phyloP scores from a whole-genome alignment of 1,140 invertebrate species.

The Trichonephila clavipes region DNA sequence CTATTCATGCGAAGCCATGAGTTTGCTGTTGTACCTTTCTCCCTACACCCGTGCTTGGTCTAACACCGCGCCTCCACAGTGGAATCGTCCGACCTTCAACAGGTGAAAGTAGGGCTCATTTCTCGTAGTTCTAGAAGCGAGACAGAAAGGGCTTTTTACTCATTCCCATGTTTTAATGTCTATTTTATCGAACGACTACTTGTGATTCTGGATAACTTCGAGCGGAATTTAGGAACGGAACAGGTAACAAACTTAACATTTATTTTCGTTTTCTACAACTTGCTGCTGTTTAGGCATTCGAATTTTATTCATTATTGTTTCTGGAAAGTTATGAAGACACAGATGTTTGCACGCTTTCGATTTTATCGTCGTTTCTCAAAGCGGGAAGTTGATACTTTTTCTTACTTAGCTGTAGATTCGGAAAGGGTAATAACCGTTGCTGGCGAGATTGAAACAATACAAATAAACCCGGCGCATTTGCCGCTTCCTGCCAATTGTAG shows the following conservation, averaged over 20 bases:
- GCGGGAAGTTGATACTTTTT: slow-evolving; percentile 18
- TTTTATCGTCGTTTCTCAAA: not conserved
- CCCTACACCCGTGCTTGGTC: not conserved
- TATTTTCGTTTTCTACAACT: not conserved
- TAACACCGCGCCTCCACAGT: slow-evolving; percentile 42
- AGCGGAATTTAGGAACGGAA: not conserved
- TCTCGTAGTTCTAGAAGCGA: slow-evolving; percentile 53
- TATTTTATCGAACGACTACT: not conserved
- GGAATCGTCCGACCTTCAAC: slow-evolving; percentile 73
- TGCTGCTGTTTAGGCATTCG: not conserved
- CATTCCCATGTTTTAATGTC: not conserved
- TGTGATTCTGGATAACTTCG: slow-evolving; percentile 20
- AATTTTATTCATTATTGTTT: not conserved
- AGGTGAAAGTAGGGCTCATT: slow-evolving; percentile 70
- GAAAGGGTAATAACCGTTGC: slow-evolving; percentile 29
- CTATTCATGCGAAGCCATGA: slow-evolving; percentile 66
- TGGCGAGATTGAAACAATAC: slow-evolving; percentile 2
- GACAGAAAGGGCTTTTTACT: slow-evolving; percentile 10
- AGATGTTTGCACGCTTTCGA: not conserved
- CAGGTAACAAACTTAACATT: not conserved
- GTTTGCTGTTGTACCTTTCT: slow-evolving; percentile 47
- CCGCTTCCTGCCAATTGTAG: not conserved
- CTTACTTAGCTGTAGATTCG: not conserved
- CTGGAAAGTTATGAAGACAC: not conserved
- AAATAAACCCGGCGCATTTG: not conserved